Conservation (phyloP, 2,797 vertebrate species). For the Molossus molossus region DNA sequence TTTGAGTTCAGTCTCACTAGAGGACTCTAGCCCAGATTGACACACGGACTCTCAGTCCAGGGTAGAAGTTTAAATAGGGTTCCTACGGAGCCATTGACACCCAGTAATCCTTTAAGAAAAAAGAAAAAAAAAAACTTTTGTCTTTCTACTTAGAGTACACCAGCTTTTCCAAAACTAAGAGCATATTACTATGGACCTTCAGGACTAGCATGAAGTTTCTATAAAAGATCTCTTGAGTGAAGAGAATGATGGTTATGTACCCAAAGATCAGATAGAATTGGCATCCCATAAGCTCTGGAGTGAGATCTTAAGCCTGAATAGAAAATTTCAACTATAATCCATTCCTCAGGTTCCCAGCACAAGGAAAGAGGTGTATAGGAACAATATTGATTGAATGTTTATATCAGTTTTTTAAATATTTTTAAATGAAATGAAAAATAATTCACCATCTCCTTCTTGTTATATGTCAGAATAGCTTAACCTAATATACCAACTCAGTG, state of each 20-base stretch:
- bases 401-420: conserved; percentile 32
- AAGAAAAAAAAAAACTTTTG: background rate
- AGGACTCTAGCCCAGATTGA: background rate
- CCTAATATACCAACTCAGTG: background rate
- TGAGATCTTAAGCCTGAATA: background rate
- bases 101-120: background rate
- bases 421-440: conserved; percentile 38
- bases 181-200: background rate
- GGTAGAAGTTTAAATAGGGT: background rate
- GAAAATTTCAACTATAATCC: conserved; percentile 17
- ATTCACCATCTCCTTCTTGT: background rate
- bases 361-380: background rate
- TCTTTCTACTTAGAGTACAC: conserved; percentile 48
- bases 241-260: background rate
- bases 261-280: background rate
- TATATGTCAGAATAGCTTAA: background rate
- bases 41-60: background rate
- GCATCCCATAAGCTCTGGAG: background rate
- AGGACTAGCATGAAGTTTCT: background rate
- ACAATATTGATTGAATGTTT: background rate
- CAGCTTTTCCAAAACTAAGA: conserved; percentile 33
- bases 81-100: background rate
- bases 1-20: background rate
- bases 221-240: background rate
- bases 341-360: background rate